Base-by-base conservation (phyloP, 1,140 invertebrate species). In the Coboldia fuscipes region DNA sequence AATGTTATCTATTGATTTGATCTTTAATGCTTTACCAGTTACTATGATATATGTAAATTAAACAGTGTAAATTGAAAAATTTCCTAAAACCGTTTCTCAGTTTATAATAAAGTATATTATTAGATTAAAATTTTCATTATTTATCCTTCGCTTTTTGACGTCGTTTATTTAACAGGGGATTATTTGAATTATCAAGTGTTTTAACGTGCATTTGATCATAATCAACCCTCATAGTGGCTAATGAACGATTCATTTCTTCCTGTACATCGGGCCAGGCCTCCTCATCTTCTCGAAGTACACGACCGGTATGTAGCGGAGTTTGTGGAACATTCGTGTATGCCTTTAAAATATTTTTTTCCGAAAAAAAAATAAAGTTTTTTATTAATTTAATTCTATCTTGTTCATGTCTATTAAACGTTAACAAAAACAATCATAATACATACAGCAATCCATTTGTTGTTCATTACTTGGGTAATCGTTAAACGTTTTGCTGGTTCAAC, bases 201-300 rank as follows among this genome's bases (percentile, higher is more conserved):
- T 94, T 90, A 32, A 90, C 79, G 57, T 80, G 78, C 28, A 85
- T 72, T 61, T 72, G 75, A 54, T 94, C 89, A 50, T 89, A 90
- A 50, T 93, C 88, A 1, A 94, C 84, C 34, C 93, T 63, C 90
- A 97, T 97, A 33, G 88, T 92, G 22, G 89, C 88, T 24, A 97
- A 58, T 0, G 90, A 94, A 37, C 88, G 72, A 1, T 82, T 93
- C 88, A 97, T 96, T 62, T 97, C 92, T 57, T 97, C 92, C 66
- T 97, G 83, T 12, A 97, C 88, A 51, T 97, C 92, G 3, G 80
- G 76, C 92, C 92, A 97, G 19, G 76, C 70, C 36, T 92, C 86
- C 39, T 80, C 79, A 30, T 84, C 77, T 58, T 97, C 92, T 37
- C 77, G 72, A 14, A 94, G 58, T 42, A 94, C 72, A 34, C 76